A percentile compares a stretch with the other conserved stretches of the same genome.
Evolutionary conservation across 1,140 invertebrate genomes (phyloP).

Genomic region (Drosophila gunungcola): DNA sequence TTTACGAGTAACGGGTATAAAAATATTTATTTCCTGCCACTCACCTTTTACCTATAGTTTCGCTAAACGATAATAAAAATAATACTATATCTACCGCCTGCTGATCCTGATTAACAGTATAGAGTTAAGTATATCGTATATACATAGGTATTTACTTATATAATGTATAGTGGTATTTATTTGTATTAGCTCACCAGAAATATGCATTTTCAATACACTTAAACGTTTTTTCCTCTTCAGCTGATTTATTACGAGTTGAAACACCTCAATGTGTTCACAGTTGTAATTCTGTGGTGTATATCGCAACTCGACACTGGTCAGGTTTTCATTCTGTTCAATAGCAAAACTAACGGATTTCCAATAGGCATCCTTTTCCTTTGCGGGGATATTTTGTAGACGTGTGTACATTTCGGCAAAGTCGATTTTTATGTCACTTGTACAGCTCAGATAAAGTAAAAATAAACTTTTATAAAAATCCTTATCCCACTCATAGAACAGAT

Average conservation of each 20-base stretch:
- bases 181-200: conserved; percentile 4
- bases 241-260: conserved; percentile 3
- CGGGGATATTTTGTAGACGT: not conserved
- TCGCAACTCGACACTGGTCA: conserved; percentile 6
- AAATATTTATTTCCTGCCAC: too few species aligned
- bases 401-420: conserved; percentile 12
- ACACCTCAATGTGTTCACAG: conserved; percentile 12
- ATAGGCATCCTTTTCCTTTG: not conserved
- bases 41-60: too few species aligned
- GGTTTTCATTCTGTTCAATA: conserved; percentile 2
- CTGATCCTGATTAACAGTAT: too few species aligned
- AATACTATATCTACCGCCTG: too few species aligned
- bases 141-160: too few species aligned
- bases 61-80: too few species aligned
- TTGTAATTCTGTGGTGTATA: not conserved
- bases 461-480: not conserved
- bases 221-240: conserved; percentile 6
- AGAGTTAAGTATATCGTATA: too few species aligned
- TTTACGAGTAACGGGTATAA: too few species aligned
- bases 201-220: not conserved
- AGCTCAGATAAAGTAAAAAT: not conserved
- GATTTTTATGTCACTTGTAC: not conserved
- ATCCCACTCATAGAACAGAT: conserved; percentile 3
- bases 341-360: not conserved
- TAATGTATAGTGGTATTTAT: too few species aligned